phyloP scores from a whole-genome alignment of 2,888 invertebrate species.

The Magallana nippona region DNA sequence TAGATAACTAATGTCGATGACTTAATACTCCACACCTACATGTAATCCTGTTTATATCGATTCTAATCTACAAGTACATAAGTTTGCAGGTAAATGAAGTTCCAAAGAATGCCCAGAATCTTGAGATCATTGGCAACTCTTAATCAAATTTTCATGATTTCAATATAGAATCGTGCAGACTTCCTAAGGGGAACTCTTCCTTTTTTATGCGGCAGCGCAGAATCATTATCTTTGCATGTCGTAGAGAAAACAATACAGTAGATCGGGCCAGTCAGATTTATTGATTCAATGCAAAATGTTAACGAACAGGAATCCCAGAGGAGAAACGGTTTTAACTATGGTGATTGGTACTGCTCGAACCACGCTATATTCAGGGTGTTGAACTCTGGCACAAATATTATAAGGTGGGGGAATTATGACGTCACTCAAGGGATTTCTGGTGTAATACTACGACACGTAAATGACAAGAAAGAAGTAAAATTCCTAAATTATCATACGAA shows the following conservation, averaged over 20 bases:
- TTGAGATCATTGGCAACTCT: not conserved
- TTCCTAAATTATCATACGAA: not conserved
- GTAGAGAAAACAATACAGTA: not conserved
- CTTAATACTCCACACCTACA: too few relatives aligned
- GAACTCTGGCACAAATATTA: not conserved
- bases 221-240: not conserved
- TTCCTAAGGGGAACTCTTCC: not conserved
- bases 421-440: not conserved
- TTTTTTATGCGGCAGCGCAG: not conserved
- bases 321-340: not conserved
- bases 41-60: too few relatives aligned
- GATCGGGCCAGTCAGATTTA: not conserved
- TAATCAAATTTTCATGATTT: constrained; percentile 26
- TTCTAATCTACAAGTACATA: too few relatives aligned
- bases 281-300: constrained; percentile 26
- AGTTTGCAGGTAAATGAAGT: too few relatives aligned
- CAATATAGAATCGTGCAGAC: not conserved
- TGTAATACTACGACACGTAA: not conserved
- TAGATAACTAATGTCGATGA: too few relatives aligned
- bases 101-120: too few relatives aligned
- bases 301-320: not conserved
- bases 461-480: not conserved
- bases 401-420: not conserved
- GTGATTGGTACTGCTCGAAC: not conserved
- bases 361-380: not conserved